Evolutionary conservation across 2,888 invertebrate genomes (phyloP), one percentile per base, ranked within the genome.

Genomic region (Petrolisthes manimaculis): DNA sequence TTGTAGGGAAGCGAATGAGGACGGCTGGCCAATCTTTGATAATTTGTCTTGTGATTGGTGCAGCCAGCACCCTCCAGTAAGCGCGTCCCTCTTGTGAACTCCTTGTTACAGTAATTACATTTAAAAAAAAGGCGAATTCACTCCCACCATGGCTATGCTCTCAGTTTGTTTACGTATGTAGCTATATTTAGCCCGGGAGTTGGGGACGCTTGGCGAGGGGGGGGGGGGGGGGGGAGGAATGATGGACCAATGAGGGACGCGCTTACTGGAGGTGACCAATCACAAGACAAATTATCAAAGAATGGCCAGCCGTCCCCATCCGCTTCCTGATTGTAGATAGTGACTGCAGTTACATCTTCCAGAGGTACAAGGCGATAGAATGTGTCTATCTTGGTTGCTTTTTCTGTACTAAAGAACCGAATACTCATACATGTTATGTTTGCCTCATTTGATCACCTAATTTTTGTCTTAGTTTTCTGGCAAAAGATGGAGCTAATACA

Each of bases 361-460:
- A 61, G 37, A n/a, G 21, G 82, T 4, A 82, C 61, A 24, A 80
- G 6, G n/a, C 18, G 53, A 55, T 54, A 55, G 55, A 80, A 54
- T 54, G 53, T 9, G 5, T 80, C 55, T 54, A 80, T 4, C 55
- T n/a, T 55, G 51, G 51, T 18, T 54, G n/a, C 55, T 55, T 80
- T 4, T 4, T 53, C 69, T 37, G 0, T 12, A 67, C 69, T 74
- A 55, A 21, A 54, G 54, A 83, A 53, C 8, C 74, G 21, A 21
- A 83, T 9, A 69, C 67, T n/a, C 21, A 74, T n/a, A 8, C 54
- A 83, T 74, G 54, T 53, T 53, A 83, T 53, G 4, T 74, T 71
- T 51, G 83, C 74, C 61, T 74, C 53, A 74, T 71, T 83, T 37
- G 61, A 82, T 82, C 51, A 67, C 82, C 5, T n/a, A 21, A 51